Evolutionary conservation across 1,140 invertebrate species (phyloP).

Genomic region (Drosophila dunni): DNA sequence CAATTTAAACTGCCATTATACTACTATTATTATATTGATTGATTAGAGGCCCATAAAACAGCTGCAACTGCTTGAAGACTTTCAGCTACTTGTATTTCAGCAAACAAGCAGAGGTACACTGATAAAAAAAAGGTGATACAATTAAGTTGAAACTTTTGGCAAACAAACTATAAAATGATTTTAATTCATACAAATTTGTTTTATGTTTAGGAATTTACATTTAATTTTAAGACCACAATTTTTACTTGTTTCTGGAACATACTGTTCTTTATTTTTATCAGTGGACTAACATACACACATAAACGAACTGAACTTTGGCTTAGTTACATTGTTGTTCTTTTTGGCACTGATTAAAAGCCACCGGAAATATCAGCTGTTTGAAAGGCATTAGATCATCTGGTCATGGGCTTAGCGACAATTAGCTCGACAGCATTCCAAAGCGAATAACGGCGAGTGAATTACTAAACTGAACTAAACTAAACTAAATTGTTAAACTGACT

Average conservation of each 20-base stretch:
- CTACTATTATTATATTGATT: constrained; percentile 55
- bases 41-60: constrained; percentile 54
- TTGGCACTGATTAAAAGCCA: constrained; percentile 52
- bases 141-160: too few relatives aligned
- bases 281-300: neutral
- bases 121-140: too few relatives aligned
- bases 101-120: too few relatives aligned
- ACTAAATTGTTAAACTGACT: constrained; percentile 12
- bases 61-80: constrained; percentile 20
- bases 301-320: constrained; percentile 36
- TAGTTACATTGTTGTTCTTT: constrained; percentile 46
- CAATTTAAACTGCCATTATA: constrained; percentile 49
- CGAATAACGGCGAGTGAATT: constrained; percentile 1
- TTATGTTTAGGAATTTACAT: too few relatives aligned
- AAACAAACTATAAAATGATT: too few relatives aligned
- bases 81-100: neutral
- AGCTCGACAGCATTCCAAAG: constrained; percentile 32
- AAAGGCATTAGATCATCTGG: constrained; percentile 56
- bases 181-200: too few relatives aligned
- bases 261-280: too few relatives aligned
- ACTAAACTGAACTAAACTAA: neutral
- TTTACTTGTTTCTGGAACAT: too few relatives aligned
- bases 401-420: constrained; percentile 62
- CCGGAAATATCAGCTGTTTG: constrained; percentile 66
- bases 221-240: too few relatives aligned